Evolutionary conservation across 2,888 invertebrate genomes (phyloP).

Genomic region (Thymelicus lineola): DNA sequence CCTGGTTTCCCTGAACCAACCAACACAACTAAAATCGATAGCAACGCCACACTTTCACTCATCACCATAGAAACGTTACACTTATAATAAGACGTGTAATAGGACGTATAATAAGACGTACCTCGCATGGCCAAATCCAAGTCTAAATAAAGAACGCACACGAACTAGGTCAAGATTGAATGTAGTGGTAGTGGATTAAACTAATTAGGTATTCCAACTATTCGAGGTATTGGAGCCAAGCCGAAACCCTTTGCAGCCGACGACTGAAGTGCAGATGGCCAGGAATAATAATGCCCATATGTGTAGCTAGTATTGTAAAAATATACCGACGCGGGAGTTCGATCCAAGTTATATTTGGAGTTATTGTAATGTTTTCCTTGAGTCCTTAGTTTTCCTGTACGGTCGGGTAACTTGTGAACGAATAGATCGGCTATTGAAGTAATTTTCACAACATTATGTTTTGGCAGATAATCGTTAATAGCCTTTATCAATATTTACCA

Average conservation of each 20-base stretch:
- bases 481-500: no score
- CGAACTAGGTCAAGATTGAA: constrained; percentile 70
- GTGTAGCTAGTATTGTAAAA: constrained; percentile 64
- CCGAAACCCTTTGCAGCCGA: constrained; percentile 18
- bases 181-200: constrained; percentile 38
- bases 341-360: constrained; percentile 70
- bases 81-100: constrained; percentile 53
- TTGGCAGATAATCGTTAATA: no score
- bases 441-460: no score
- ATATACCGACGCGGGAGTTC: constrained; percentile 77
- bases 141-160: constrained; percentile 54
- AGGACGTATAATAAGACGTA: constrained; percentile 53
- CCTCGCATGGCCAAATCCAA: constrained; percentile 62
- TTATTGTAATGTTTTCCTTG: constrained; percentile 59
- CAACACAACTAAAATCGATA: constrained; percentile 49
- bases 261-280: constrained; percentile 65
- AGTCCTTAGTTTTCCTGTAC: constrained; percentile 38
- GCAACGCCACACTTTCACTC: constrained; percentile 51
- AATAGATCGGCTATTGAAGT: no score
- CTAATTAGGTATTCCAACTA: constrained; percentile 52
- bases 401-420: no score
- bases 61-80: constrained; percentile 64
- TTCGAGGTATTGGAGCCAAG: constrained; percentile 47
- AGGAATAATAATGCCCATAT: constrained; percentile 75
- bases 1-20: constrained; percentile 44